phyloP scores from a whole-genome alignment of 2,797 vertebrate genomes.

The Anniella stebbinsi region DNA sequence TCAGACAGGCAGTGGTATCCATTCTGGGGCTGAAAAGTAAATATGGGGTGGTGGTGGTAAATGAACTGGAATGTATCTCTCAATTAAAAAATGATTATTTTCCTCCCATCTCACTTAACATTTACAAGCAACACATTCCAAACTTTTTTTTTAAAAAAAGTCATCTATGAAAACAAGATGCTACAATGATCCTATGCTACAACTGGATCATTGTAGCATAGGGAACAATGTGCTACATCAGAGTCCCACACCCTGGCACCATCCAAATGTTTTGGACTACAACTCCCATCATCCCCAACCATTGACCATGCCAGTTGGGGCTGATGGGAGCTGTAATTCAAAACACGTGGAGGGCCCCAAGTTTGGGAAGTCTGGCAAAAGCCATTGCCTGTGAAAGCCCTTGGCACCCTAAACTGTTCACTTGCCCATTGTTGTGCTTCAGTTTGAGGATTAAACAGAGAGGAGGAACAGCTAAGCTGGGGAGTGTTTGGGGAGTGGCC shows the following conservation, averaged over 20 bases:
- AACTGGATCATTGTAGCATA: neutral
- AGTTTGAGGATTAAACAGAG: too few relatives aligned
- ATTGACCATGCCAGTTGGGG: neutral
- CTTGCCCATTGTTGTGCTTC: too few relatives aligned
- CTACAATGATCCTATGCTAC: too few relatives aligned
- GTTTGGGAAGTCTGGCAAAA: neutral
- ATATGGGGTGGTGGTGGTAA: neutral
- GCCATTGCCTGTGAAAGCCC: neutral
- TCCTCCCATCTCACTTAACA: neutral
- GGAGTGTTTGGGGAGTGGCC: too few relatives aligned
- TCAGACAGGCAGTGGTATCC: neutral
- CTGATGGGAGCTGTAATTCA: neutral
- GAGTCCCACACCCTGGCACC: neutral
- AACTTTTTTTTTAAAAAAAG: neutral
- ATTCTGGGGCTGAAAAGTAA: neutral
- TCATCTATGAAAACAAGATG: neutral
- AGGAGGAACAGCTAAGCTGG: too few relatives aligned
- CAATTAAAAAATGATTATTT: neutral
- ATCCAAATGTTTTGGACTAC: neutral
- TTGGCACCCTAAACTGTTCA: neutral
- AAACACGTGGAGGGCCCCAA: neutral
- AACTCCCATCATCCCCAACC: neutral
- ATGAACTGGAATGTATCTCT: neutral
- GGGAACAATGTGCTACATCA: neutral
- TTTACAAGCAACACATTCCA: neutral